Evolutionary conservation across 2,113 vertebrate species (phyloP).

Genomic region (Myiozetetes cayanensis): DNA sequence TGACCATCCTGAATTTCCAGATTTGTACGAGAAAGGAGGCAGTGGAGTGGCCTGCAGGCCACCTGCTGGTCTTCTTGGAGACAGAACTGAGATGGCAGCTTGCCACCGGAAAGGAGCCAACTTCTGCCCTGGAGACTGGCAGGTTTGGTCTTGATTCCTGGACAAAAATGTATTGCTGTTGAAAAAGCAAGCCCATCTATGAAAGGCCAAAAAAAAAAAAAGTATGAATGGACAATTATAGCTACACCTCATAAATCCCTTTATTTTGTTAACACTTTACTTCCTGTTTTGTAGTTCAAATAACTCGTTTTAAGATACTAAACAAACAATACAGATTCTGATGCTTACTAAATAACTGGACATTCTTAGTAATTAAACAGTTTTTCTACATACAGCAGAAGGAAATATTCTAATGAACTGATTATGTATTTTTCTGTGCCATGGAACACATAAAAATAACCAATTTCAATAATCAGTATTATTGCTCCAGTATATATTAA

Average conservation of each 20-base stretch:
- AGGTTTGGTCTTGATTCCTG: slow-evolving; percentile 21
- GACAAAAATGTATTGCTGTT: slow-evolving; percentile 8
- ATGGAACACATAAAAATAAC: slow-evolving; percentile 20
- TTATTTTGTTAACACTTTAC: background rate
- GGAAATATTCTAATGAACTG: slow-evolving; percentile 33
- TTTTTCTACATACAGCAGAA: slow-evolving; percentile 3
- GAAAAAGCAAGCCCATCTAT: background rate
- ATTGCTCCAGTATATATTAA: slow-evolving; percentile 46
- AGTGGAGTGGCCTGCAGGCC: background rate
- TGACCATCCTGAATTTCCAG: slow-evolving; percentile 15
- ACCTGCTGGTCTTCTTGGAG: background rate
- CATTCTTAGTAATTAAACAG: slow-evolving; percentile 32
- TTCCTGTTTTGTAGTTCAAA: background rate
- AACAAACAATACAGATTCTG: background rate
- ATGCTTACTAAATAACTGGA: slow-evolving; percentile 35
- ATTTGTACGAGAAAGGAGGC: background rate
- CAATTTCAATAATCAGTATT: slow-evolving; percentile 56
- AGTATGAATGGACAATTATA: slow-evolving; percentile 6
- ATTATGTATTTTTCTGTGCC: background rate
- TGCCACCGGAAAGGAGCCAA: slow-evolving; percentile 8
- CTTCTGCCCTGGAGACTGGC: slow-evolving; percentile 36
- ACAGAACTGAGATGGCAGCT: background rate
- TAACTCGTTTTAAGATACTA: slow-evolving; percentile 11
- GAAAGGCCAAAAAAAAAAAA: background rate
- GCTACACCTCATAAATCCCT: background rate